phyloP scores from a whole-genome alignment of 2,797 vertebrate genomes.

The Trachurus trachurus region DNA sequence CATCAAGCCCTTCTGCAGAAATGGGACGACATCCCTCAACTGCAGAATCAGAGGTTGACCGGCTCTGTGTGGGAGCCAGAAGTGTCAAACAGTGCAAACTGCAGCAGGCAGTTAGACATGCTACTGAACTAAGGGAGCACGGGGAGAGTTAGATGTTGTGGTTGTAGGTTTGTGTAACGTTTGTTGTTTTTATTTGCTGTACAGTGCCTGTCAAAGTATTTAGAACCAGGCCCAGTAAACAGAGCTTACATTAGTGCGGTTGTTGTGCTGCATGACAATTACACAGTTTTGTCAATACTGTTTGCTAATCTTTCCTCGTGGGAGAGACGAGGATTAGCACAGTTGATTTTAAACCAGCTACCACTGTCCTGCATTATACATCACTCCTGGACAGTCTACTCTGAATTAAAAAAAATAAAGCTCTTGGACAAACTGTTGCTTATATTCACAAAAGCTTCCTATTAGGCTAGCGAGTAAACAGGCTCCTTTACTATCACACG shows the following conservation, averaged over 20 bases:
- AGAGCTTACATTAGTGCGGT: background rate
- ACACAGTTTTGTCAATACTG: conserved; percentile 11
- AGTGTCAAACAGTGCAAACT: conserved; percentile 34
- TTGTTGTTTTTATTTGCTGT: conserved; percentile 27
- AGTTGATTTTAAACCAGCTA: conserved; percentile 16
- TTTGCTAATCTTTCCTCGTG: conserved; percentile 3
- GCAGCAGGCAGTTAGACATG: background rate
- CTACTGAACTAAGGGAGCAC: conserved; percentile 33
- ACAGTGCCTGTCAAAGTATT: background rate
- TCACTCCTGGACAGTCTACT: background rate
- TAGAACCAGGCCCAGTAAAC: background rate
- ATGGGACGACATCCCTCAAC: conserved; percentile 27
- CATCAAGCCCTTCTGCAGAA: conserved; percentile 41
- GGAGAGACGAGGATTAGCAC: conserved; percentile 8
- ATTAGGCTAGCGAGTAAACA: background rate
- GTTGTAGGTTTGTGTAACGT: background rate
- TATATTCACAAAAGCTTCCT: background rate
- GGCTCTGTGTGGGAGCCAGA: conserved; percentile 17
- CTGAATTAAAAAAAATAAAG: conserved; percentile 1
- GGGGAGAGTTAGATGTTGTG: conserved; percentile 3
- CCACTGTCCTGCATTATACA: background rate
- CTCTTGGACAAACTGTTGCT: background rate
- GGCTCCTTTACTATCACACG: background rate
- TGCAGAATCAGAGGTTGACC: conserved; percentile 22
- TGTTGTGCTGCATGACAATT: conserved; percentile 20